Evolutionary conservation across 2,797 vertebrate species (phyloP).

Genomic region (Selene dorsalis): DNA sequence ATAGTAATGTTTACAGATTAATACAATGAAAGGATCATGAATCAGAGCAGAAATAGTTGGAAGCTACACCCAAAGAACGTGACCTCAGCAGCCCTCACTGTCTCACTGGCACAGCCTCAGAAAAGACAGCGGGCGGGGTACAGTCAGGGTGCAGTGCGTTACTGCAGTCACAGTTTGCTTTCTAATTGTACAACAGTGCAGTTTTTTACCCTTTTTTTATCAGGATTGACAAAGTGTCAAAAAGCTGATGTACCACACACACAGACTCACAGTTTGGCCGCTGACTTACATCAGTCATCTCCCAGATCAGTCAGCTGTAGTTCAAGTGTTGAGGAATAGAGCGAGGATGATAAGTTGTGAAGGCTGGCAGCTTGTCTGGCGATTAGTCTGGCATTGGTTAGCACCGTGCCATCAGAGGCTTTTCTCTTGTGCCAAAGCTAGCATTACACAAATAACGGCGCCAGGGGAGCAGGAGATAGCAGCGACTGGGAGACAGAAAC

Average conservation of each 20-base stretch:
- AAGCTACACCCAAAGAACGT: background rate
- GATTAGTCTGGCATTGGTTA: conserved; percentile 63
- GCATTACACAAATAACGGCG: conserved; percentile 45
- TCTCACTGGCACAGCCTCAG: background rate
- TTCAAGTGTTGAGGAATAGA: conserved; percentile 50
- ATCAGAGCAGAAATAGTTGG: background rate
- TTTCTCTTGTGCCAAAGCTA: conserved; percentile 44
- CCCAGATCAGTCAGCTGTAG: conserved; percentile 51
- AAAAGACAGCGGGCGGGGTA: background rate
- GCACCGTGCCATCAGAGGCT: conserved; percentile 24
- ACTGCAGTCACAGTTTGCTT: background rate
- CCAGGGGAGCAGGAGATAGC: conserved; percentile 27
- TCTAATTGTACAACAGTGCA: conserved; percentile 1
- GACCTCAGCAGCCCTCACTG: background rate
- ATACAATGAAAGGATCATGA: conserved; percentile 6
- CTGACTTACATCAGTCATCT: conserved; percentile 43
- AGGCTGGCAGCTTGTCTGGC: conserved; percentile 47
- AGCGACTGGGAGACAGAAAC: conserved; percentile 44
- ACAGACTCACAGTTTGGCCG: conserved; percentile 42
- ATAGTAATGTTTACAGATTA: background rate
- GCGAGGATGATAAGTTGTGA: conserved; percentile 59
- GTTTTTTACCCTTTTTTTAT: background rate
- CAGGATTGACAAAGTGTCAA: conserved; percentile 34
- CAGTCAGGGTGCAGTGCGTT: background rate
- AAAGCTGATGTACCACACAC: conserved; percentile 21